Evolutionary conservation across 2,888 invertebrate genomes (phyloP), one percentile per base, ranked within the genome.

Genomic region (Lochmaea crataegi): DNA sequence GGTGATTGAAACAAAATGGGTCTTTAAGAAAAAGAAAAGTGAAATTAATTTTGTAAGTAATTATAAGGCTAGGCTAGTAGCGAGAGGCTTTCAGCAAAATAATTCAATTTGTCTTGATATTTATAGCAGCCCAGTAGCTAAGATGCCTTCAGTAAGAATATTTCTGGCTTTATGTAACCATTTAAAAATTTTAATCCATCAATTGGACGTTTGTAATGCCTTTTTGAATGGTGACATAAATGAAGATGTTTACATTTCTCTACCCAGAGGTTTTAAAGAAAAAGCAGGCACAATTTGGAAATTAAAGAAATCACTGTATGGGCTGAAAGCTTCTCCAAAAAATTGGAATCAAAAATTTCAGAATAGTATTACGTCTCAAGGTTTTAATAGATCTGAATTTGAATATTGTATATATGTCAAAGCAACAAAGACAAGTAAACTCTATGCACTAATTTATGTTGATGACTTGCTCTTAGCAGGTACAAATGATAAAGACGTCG

Each of bases 201-300:
- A 80, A 57, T 77, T 79, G 76, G 79, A 80, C 71, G 78, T 80
- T 2, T 73, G 71, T 51, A 71, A 75, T 56, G 79, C 80, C 11
- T 80, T 80, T 73, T 65, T 79, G 61, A 71, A 80, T 75, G 77
- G 79, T n/a, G 70, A 76, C 7, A 79, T 81, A 48, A 67, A 70
- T 16, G 78, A 81, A 60, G 73, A 77, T 48, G 78, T 81, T 16
- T 81, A 68, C 66, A 75, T 79, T 65, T 42, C 63, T 18, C 58
- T 74, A 57, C 80, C 79, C 16, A 72, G 77, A 66, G 72, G 73
- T 66, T 61, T 72, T 68, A 70, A 58, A 60, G 16, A 70, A n/a
- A 70, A 75, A 56, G 16, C 57, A 45, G 74, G 71, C 41, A 66
- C 68, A n/a, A 77, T 79, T 38, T 78, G 77, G 41, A 80, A 78